Evolutionary conservation across 2,797 vertebrate species (phyloP).

Genomic region (Stomatorhinus walkeri): DNA sequence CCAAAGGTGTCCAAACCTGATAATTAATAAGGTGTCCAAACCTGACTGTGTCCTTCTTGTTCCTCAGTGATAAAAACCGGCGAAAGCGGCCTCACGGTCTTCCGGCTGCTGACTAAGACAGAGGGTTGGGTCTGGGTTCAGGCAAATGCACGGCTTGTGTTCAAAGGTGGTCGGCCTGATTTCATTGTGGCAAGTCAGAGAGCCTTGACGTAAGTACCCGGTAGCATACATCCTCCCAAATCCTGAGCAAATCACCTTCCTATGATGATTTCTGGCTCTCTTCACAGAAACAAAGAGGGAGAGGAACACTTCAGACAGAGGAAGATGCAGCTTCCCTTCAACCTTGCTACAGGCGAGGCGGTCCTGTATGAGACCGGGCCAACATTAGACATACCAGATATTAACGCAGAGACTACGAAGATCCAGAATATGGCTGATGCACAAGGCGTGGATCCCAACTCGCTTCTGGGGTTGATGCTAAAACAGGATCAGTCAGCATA

Average conservation of each 20-base stretch:
- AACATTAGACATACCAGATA: slow-evolving; percentile 25
- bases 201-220: slow-evolving; percentile 38
- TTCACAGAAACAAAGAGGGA: slow-evolving; percentile 49
- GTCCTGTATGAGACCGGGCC: slow-evolving; percentile 39
- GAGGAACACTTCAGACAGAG: slow-evolving; percentile 49
- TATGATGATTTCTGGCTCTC: not conserved
- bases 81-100: slow-evolving; percentile 45
- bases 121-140: slow-evolving; percentile 51
- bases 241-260: not conserved
- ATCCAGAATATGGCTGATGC: slow-evolving; percentile 20
- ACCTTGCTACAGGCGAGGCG: slow-evolving; percentile 43
- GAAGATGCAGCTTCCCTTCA: slow-evolving; percentile 45
- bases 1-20: not conserved
- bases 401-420: slow-evolving; percentile 14
- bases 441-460: slow-evolving; percentile 39
- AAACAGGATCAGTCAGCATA: slow-evolving; percentile 42
- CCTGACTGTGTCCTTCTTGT: not conserved
- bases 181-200: slow-evolving; percentile 49
- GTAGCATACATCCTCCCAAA: not conserved
- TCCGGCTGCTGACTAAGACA: slow-evolving; percentile 47
- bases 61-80: slow-evolving; percentile 54
- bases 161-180: slow-evolving; percentile 45
- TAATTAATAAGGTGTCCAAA: not conserved
- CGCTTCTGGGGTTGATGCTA: slow-evolving; percentile 39
- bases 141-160: slow-evolving; percentile 44